These are phyloP conservation scores for Lampris incognitus DNA, from an alignment of 2,113 vertebrate genomes.

Conservation along the genomic window DNA sequence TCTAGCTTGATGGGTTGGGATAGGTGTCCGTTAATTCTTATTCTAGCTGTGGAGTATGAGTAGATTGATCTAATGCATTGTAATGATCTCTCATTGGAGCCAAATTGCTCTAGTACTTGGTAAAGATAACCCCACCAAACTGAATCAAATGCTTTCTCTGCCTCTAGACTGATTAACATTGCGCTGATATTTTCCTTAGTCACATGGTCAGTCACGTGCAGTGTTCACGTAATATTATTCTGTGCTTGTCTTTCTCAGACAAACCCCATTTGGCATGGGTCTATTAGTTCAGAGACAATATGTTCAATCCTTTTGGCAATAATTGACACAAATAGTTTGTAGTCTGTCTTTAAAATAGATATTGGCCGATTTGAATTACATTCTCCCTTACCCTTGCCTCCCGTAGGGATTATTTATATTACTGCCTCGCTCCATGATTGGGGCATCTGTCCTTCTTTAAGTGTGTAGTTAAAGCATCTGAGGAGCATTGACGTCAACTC, in stretches of 20 bases:
- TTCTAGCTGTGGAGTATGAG: neutral
- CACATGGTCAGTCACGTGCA: neutral
- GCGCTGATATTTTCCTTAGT: neutral
- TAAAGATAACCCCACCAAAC: constrained; percentile 13
- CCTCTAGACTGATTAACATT: no score
- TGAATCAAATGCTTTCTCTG: neutral
- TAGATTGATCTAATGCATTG: constrained; percentile 7
- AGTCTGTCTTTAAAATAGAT: neutral
- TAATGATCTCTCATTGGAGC: neutral
- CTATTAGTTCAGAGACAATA: neutral
- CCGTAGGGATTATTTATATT: neutral
- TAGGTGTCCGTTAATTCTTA: neutral
- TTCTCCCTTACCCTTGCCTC: neutral
- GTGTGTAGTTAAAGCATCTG: neutral
- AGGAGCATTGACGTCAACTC: neutral
- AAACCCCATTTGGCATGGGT: neutral
- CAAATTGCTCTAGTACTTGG: neutral
- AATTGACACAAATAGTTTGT: neutral
- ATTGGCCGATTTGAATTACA: neutral
- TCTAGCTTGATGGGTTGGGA: neutral
- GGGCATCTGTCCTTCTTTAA: neutral
- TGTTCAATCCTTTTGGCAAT: neutral
- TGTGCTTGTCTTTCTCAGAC: neutral
- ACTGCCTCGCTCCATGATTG: neutral
- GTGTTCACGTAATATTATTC: neutral